Percentiles rank a stretch among this genome's conserved stretches.
These are phyloP conservation scores for Pterocles gutturalis DNA, from an alignment of 2,113 vertebrate species.

Conservation along the genomic window DNA sequence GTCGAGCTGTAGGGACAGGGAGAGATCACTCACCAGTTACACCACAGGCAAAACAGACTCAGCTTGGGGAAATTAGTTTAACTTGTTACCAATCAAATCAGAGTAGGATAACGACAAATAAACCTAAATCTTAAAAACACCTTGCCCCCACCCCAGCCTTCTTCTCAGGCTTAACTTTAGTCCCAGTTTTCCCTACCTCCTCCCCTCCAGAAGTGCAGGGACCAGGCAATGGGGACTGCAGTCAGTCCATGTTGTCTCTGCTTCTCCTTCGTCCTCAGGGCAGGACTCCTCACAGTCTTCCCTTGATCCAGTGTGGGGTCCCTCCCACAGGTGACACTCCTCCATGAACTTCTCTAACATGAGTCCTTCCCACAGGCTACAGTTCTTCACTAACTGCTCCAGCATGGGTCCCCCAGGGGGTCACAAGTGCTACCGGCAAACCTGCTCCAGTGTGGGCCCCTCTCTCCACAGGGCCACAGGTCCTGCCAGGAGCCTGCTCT, in stretches of 20 bases:
- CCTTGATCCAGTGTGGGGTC: background rate
- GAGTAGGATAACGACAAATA: background rate
- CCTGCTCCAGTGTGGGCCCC: fast-evolving
- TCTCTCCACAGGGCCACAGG: background rate
- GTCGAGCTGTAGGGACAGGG: too few relatives aligned
- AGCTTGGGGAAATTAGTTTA: background rate
- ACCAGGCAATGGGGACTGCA: fast-evolving
- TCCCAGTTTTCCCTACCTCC: background rate
- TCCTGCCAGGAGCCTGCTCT: background rate
- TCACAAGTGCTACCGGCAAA: background rate
- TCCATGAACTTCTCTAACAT: fast-evolving
- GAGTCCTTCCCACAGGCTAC: background rate
- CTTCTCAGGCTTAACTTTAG: background rate
- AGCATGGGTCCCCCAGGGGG: fast-evolving
- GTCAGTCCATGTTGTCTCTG: background rate
- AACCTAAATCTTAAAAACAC: background rate
- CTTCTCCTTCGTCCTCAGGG: background rate
- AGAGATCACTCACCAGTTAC: background rate
- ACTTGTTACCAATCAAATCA: background rate
- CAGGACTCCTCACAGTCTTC: background rate
- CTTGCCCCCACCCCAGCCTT: background rate
- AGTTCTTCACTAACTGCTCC: background rate
- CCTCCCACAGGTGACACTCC: background rate
- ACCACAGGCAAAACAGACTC: background rate
- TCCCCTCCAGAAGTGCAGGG: fast-evolving